Percentiles rank a stretch among this genome's conserved stretches.
Evolutionary conservation across 2,797 vertebrate species (phyloP).

Genomic region (Anguilla megastoma): DNA sequence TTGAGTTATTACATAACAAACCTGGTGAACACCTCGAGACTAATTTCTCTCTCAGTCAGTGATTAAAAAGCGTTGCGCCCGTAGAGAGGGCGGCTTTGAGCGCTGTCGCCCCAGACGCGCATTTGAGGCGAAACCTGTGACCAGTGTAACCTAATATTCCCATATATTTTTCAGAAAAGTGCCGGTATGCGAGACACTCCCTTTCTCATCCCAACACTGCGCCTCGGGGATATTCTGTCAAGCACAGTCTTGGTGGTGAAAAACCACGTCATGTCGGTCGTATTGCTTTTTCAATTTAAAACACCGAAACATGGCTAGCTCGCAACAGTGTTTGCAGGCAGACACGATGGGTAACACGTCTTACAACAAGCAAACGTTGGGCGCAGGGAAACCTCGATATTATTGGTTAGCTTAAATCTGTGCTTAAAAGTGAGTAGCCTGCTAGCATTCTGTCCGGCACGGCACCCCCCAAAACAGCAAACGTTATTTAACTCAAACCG

Average conservation of each 20-base stretch:
- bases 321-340: not conserved
- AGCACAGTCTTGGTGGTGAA: not conserved
- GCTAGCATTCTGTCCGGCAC: not conserved
- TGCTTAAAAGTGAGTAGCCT: not conserved
- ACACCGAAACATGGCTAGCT: not conserved
- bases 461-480: not conserved
- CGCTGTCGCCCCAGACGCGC: not conserved
- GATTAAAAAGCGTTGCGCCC: not conserved
- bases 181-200: conserved; percentile 18
- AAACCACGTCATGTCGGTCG: not conserved
- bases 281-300: not conserved
- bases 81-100: not conserved
- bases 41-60: not conserved
- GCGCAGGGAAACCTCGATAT: not conserved
- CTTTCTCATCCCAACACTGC: not conserved
- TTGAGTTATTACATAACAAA: not conserved
- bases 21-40: not conserved
- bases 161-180: not conserved
- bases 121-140: not conserved
- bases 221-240: not conserved
- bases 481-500: not conserved
- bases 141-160: conserved; percentile 1
- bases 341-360: not conserved
- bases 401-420: not conserved
- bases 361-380: not conserved